phyloP scores from a whole-genome alignment of 2,888 invertebrate species.

The Lordiphosa fenestrarum region DNA sequence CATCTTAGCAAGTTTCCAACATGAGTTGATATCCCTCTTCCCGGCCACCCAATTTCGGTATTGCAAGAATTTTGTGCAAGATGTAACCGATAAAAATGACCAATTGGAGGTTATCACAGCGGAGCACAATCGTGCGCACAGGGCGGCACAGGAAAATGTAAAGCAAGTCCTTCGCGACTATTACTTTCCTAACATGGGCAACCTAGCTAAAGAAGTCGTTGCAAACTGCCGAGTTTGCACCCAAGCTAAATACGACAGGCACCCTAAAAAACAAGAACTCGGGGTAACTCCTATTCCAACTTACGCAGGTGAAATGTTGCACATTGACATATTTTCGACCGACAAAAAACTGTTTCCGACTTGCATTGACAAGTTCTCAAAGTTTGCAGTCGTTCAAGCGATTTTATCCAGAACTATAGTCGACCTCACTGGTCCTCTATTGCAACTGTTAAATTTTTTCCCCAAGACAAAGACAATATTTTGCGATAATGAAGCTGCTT shows the following conservation, averaged over 20 bases:
- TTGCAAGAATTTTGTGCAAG: background rate
- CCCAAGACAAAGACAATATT: too few relatives aligned
- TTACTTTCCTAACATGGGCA: slow-evolving; percentile 11
- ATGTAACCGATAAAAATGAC: background rate
- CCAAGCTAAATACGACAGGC: too few relatives aligned
- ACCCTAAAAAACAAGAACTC: slow-evolving; percentile 1
- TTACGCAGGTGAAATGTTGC: background rate
- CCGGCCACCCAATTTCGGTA: background rate
- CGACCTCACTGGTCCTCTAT: background rate
- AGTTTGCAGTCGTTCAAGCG: background rate
- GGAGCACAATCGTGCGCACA: too few relatives aligned
- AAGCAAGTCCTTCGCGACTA: slow-evolving; percentile 6
- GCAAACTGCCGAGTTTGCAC: background rate
- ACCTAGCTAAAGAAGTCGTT: too few relatives aligned
- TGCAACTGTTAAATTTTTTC: too few relatives aligned
- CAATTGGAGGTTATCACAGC: background rate
- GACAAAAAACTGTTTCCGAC: background rate
- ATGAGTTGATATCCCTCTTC: too few relatives aligned
- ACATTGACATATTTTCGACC: background rate
- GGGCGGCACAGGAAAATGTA: too few relatives aligned
- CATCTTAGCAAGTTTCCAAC: too few relatives aligned
- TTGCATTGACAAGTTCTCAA: too few relatives aligned
- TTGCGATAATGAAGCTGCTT: too few relatives aligned
- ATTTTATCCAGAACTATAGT: background rate
- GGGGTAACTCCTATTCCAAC: background rate